Evolutionary conservation across 2,888 invertebrate genomes (phyloP).

Genomic region (Lordiphosa andalusiaca): DNA sequence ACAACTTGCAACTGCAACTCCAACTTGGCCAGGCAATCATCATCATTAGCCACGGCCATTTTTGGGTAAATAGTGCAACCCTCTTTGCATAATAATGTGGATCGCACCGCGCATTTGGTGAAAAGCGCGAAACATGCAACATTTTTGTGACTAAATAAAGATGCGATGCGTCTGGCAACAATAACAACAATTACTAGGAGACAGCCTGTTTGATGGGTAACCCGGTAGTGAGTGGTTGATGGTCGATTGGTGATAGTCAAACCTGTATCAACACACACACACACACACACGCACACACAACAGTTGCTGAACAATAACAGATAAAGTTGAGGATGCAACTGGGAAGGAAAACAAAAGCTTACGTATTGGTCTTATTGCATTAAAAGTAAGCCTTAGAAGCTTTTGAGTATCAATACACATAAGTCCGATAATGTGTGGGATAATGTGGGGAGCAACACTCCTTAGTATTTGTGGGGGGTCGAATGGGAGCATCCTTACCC

Average conservation of each 20-base stretch:
- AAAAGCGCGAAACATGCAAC: conserved; percentile 72
- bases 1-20: conserved; percentile 4
- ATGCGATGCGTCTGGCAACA: conserved; percentile 55
- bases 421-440: too few species aligned
- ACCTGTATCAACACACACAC: too few species aligned
- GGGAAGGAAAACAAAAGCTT: too few species aligned
- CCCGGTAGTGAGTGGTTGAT: conserved; percentile 59
- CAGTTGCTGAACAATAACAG: too few species aligned
- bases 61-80: conserved; percentile 80
- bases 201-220: conserved; percentile 19
- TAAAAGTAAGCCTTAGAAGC: too few species aligned
- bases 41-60: conserved; percentile 79
- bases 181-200: conserved; percentile 16
- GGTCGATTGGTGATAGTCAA: conserved; percentile 5
- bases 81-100: conserved; percentile 80
- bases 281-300: too few species aligned
- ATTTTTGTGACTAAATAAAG: conserved; percentile 74
- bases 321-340: too few species aligned
- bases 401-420: too few species aligned
- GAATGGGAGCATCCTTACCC: too few species aligned
- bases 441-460: too few species aligned
- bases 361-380: too few species aligned
- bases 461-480: too few species aligned
- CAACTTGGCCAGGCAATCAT: conserved; percentile 52
- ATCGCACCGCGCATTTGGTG: conserved; percentile 67